Evolutionary conservation across 2,797 vertebrate genomes (phyloP), one percentile per base, ranked within the genome.

Genomic region (Hippopotamyrus pictus): DNA sequence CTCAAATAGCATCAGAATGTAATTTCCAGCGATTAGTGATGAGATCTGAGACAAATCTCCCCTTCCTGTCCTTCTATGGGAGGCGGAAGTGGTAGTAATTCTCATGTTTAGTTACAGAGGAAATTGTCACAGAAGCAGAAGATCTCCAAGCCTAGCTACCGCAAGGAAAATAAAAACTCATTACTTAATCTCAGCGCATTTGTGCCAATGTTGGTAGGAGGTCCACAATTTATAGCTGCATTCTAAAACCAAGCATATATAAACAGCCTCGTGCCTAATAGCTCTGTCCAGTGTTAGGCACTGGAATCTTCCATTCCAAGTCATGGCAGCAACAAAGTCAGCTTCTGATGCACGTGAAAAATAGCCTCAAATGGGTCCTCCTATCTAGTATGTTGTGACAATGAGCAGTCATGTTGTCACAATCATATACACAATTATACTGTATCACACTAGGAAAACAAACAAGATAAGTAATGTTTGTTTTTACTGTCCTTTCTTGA

Each of bases 11-110:
- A 19, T 19, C 51, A 59, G 69, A 62, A 44, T 22, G 57, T 87
- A 88, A 87, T 90, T 87, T 91, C 84, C 89, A 87, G 65, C 8
- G 65, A 90, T 90, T 91, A 89, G 87, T 59, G 69, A 87, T 88
- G 50, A 87, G 65, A 86, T 88, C 51, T 65, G 84, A 90, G 89
- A 90, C 87, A 87, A 87, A 62, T 89, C 82, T 90, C 84, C 88
- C 86, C 89, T 91, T 91, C 89, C 90, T 91, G 65, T 57, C 83
- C 41, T 8, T 62, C 29, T 62, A 57, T 89, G 85, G 88, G 90
- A 91, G 89, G 73, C 22, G 3, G 33, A 62, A 48, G 44, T 89
- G 8, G 59, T 22, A 84, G 76, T 54, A 37, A 76, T 90, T 90
- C 88, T 89, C 89, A 88, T 91, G 59, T 85, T 83, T 51, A 50